A percentile compares a stretch with the other conserved stretches of the same genome.
Conservation (phyloP, 2,113 vertebrate species). For the Thoracochromis brauschi region DNA sequence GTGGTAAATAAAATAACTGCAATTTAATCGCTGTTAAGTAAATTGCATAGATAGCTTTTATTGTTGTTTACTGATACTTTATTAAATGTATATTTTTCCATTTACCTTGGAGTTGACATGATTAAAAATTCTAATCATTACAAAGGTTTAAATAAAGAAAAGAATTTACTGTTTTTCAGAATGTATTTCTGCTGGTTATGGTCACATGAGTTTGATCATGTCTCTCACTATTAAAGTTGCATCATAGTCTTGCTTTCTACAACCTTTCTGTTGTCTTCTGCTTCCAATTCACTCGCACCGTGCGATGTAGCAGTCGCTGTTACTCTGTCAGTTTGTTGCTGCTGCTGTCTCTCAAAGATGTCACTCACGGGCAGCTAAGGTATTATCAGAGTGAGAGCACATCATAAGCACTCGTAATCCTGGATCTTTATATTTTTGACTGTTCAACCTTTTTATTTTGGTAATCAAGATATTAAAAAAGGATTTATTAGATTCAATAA, state of each 20-base stretch:
- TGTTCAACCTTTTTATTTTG: conserved; percentile 76
- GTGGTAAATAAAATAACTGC: conserved; percentile 15
- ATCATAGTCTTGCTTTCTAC: not conserved
- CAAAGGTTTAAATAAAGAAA: not conserved
- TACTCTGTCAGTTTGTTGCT: conserved; percentile 50
- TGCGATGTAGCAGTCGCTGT: conserved; percentile 21
- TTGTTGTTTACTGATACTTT: conserved; percentile 55
- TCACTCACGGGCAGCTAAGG: conserved; percentile 66
- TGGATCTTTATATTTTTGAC: conserved; percentile 73
- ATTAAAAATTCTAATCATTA: conserved; percentile 15
- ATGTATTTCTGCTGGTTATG: conserved; percentile 53
- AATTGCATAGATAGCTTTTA: conserved; percentile 56
- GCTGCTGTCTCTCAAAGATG: conserved; percentile 66
- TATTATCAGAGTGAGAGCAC: conserved; percentile 21
- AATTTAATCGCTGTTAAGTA: conserved; percentile 32
- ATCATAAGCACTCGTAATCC: conserved; percentile 50
- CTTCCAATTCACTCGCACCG: conserved; percentile 4
- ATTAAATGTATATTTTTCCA: conserved; percentile 68
- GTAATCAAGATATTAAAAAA: conserved; percentile 53
- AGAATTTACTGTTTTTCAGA: conserved; percentile 29
- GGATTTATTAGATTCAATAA: conserved; percentile 74
- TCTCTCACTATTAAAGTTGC: conserved; percentile 34
- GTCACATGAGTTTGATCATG: conserved; percentile 1
- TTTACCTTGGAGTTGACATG: conserved; percentile 32
- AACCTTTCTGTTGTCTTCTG: conserved; percentile 17